phyloP scores from a whole-genome alignment of 2,797 vertebrate species.

The Sebastes nivosus region DNA sequence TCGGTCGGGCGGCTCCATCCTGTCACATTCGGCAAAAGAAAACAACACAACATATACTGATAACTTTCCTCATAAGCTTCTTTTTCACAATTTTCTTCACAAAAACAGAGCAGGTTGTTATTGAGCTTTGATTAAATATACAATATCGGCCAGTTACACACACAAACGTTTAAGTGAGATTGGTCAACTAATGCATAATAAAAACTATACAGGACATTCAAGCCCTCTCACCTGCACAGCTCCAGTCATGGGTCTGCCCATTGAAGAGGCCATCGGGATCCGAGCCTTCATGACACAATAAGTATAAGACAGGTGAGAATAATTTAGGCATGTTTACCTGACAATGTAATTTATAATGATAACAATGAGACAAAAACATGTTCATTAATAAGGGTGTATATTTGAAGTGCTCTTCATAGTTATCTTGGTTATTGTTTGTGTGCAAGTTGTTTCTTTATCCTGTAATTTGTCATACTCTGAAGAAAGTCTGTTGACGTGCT shows the following conservation, averaged over 20 bases:
- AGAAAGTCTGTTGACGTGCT: neutral
- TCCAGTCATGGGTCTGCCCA: constrained; percentile 93
- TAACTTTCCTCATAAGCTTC: neutral
- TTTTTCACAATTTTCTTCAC: neutral
- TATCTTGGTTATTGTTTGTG: neutral
- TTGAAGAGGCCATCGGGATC: constrained; percentile 84
- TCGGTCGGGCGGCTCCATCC: constrained; percentile 92
- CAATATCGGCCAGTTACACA: neutral
- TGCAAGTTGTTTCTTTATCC: neutral
- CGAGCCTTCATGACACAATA: constrained; percentile 83
- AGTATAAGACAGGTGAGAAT: neutral
- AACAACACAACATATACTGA: neutral
- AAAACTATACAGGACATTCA: neutral
- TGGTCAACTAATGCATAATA: neutral
- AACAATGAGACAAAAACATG: neutral
- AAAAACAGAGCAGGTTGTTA: neutral
- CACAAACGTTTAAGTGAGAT: neutral
- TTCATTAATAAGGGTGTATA: neutral
- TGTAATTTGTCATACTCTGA: neutral
- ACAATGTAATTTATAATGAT: neutral
- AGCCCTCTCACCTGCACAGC: constrained; percentile 88
- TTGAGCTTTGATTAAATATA: neutral
- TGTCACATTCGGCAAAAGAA: constrained; percentile 50
- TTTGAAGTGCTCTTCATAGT: neutral
- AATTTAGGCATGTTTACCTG: neutral